Evolutionary conservation across 1,140 invertebrate species (phyloP), one percentile per base, ranked within the genome.

Genomic region (Heterodera carotae): DNA sequence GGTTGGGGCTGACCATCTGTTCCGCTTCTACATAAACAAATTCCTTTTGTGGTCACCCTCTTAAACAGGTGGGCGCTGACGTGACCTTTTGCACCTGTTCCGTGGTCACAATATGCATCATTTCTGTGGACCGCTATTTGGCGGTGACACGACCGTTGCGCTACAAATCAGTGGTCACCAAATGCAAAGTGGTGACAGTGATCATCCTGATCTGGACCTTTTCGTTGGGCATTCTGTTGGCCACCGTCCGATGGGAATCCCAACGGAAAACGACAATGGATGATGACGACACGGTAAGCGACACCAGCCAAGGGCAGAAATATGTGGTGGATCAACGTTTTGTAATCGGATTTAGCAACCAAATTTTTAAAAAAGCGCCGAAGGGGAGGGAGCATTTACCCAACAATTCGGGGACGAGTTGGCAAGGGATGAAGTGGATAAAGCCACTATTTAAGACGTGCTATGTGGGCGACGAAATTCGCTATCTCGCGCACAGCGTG

Each of bases 121-220:
- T 91, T 64, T 90, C 89, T 75, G 87, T 90, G 22, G 90, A 91
- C 78, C 80, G 90, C 25, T 91, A 91, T 81, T 87, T 90, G 70
- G 89, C 90, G 22, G 90, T 91, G 60, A 90, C 89, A 1, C 80
- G 89, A 34, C 90, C 90, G 29, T 88, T 91, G 39, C 84, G 88
- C 68, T 91, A 91, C 80, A 87, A 87, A 78, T 88, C 88, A 53
- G 86, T 89, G 73, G 89, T 89, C 0, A 87, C 85, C 7, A 88
- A 88, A 68, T 70, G 72, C 6, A 87, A 87, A 79, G 86, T 87
- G 18, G 81, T 87, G 31, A 33, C 69, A 22, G 82, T 85, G 22
- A 87, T 87, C 76, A 70, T 87, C 18, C 78, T 77, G 68, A 94
- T 97, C 76, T 97, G 95, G 95, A 89, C 95, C 64, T 89, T 96